These are phyloP conservation scores for Ctenosaura bakeri DNA, from an alignment of 2,797 vertebrate species.

Conservation along the genomic window DNA sequence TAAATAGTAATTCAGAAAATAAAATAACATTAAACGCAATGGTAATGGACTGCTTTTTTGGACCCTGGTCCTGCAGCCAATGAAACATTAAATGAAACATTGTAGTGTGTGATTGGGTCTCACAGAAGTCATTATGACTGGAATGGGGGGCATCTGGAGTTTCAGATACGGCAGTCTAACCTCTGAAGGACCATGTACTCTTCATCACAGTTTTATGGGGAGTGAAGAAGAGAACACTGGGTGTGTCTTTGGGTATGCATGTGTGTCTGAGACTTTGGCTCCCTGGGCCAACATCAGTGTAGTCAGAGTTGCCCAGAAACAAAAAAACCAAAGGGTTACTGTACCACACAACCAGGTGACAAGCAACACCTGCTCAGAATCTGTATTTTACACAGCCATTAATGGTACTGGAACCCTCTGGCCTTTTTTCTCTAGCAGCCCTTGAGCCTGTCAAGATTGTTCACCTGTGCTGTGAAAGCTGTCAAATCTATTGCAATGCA, in stretches of 20 bases:
- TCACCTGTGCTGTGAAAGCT: not conserved
- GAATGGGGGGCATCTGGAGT: not conserved
- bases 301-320: no score
- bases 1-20: not conserved
- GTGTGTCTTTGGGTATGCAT: no score
- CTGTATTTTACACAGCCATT: no score
- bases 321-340: no score
- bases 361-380: no score
- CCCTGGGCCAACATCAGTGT: no score
- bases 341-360: no score
- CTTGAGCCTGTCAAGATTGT: not conserved
- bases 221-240: not conserved
- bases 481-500: not conserved
- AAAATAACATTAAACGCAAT: not conserved
- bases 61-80: not conserved
- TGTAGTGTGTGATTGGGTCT: not conserved
- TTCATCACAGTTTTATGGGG: not conserved
- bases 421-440: no score
- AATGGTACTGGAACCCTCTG: no score
- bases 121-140: not conserved
- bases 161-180: not conserved
- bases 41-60: not conserved
- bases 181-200: no score
- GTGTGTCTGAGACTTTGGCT: no score
- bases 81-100: no score